Base-by-base conservation (phyloP, 1,140 invertebrate species). In the Aphelinus certus region DNA sequence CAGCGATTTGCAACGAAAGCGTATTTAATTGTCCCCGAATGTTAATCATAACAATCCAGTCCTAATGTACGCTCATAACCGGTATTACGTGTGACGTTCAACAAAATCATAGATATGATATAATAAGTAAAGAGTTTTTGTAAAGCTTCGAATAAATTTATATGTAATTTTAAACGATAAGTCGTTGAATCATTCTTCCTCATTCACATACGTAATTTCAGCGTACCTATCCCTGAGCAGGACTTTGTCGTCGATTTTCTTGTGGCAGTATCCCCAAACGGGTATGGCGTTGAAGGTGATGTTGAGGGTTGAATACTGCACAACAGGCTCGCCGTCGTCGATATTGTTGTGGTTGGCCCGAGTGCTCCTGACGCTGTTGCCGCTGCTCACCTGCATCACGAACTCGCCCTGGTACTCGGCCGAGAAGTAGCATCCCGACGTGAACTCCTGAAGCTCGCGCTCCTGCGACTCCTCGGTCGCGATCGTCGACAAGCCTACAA, bases 341-440 rank as follows among this genome's bases (percentile, higher is more conserved):
- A 75, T 66, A 43, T 5, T 58, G 78, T 84, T 86, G 42, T 80
- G 81, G 56, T 86, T 86, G 66, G 82, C 81, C 69, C 77, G 79
- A 56, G 80, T 81, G 63, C 81, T 82, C 62, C 81, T 85, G 67
- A 85, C 83, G 78, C 84, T 88, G 61, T 83, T 83, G 63, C 81
- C 86, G 65, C 86, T 84, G 79, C 84, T 88, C 64, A 89, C 89
- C 85, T 93, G 92, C 85, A 91, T 92, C 70, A 91, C 82, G 82
- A 90, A 93, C 74, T 92, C 91, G 43, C 92, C 92, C 86, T 93
- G 92, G 76, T 90, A 90, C 84, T 92, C 91, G 61, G 90, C 88
- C n/a, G 92, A 89, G 83, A 93, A 93, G 81, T 92, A 93, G 83
- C 92, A 93, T 10, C 88, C 85, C 43, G 86, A 85, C 77, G 80